phyloP scores from a whole-genome alignment of 2,888 invertebrate genomes.

The Ectemnius cavifrons region DNA sequence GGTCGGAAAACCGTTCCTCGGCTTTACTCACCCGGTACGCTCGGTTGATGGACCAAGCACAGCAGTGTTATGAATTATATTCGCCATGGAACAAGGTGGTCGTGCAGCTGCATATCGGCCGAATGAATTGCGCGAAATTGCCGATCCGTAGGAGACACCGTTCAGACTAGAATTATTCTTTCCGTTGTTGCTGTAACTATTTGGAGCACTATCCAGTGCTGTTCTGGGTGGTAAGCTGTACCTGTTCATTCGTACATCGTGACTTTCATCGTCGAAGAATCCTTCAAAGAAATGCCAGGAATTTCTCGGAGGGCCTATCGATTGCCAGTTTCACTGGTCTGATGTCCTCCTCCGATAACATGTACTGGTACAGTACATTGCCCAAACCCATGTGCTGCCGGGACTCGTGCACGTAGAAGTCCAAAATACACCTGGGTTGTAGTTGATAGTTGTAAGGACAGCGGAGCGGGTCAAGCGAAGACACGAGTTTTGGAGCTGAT shows the following conservation, averaged over 20 bases:
- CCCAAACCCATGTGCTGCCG: slow-evolving; percentile 93
- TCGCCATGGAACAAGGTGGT: slow-evolving; percentile 84
- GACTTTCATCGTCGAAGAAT: slow-evolving; percentile 82
- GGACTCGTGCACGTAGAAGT: slow-evolving; percentile 93
- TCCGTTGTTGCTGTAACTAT: slow-evolving; percentile 55
- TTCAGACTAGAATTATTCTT: slow-evolving; percentile 62
- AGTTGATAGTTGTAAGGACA: slow-evolving; percentile 90
- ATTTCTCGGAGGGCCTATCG: slow-evolving; percentile 94
- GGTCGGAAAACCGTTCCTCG: slow-evolving; percentile 29
- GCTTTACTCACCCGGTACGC: slow-evolving; percentile 81
- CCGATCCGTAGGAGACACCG: slow-evolving; percentile 60
- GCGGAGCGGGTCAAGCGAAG: too few species aligned
- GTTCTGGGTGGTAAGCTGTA: slow-evolving; percentile 63
- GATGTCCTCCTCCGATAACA: slow-evolving; percentile 87
- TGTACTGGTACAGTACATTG: slow-evolving; percentile 89
- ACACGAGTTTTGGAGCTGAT: too few species aligned
- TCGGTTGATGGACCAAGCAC: slow-evolving; percentile 80
- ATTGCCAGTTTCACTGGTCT: slow-evolving; percentile 89
- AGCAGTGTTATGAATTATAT: slow-evolving; percentile 83
- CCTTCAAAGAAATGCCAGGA: slow-evolving; percentile 90
- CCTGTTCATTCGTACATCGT: slow-evolving; percentile 63
- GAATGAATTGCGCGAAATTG: slow-evolving; percentile 63
- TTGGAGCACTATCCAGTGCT: slow-evolving; percentile 57
- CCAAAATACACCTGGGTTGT: slow-evolving; percentile 92
- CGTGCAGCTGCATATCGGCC: slow-evolving; percentile 82